Conservation (phyloP, 2,797 vertebrate species). For the Dermochelys coriacea region DNA sequence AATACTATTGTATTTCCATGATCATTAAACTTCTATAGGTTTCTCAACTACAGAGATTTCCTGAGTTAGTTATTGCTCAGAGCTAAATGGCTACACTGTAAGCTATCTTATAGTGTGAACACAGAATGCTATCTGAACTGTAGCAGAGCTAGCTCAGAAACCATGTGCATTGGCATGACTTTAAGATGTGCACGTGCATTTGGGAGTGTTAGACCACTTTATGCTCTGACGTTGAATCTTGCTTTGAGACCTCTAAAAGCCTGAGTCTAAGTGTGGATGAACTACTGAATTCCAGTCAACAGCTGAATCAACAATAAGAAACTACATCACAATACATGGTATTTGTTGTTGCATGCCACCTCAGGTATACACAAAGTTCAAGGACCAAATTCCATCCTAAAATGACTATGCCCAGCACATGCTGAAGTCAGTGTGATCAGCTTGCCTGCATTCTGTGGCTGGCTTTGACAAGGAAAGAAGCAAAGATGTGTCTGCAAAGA, state of each 20-base stretch:
- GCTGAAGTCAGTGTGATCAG: background rate
- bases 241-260: background rate
- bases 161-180: background rate
- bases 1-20: constrained; percentile 5
- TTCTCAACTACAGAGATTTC: constrained; percentile 15
- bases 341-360: background rate
- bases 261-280: background rate
- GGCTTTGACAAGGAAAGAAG: background rate
- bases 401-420: background rate
- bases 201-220: background rate
- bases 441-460: accelerated
- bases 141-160: background rate
- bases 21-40: background rate
- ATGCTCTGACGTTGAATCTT: background rate
- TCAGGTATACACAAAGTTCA: background rate
- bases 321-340: background rate
- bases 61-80: background rate
- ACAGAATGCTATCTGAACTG: background rate
- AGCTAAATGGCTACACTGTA: background rate
- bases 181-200: background rate
- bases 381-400: background rate
- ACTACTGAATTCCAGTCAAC: background rate
- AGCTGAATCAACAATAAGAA: background rate
- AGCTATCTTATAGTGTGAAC: background rate
- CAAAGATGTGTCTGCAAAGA: background rate